Evolutionary conservation across 2,797 vertebrate genomes (phyloP).

Genomic region (Acomys russatus): DNA sequence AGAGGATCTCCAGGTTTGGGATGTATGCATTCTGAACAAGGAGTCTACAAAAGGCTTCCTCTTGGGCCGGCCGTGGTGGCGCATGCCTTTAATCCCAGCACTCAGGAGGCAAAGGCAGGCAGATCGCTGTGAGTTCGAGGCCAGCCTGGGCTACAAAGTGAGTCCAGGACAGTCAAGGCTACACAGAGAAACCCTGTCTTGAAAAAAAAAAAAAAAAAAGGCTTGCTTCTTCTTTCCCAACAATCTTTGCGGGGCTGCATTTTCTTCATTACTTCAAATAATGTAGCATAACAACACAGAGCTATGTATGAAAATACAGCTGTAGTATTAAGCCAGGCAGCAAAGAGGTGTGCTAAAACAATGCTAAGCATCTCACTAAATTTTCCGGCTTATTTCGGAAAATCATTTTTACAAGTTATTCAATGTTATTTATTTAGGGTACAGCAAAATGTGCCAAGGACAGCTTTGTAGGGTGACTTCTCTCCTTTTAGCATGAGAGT

Average conservation of each 20-base stretch:
- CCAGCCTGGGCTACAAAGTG: too few relatives aligned
- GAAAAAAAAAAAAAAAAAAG: too few relatives aligned
- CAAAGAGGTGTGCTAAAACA: background rate
- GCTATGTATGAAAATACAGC: background rate
- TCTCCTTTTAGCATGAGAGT: background rate
- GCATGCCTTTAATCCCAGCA: too few relatives aligned
- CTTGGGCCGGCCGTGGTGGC: background rate
- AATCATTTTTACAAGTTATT: background rate
- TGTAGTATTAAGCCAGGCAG: slow-evolving; percentile 7
- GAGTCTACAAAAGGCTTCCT: background rate
- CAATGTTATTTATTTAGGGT: background rate
- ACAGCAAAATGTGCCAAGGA: background rate
- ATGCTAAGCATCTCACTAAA: background rate
- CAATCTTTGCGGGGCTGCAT: background rate
- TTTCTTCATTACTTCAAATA: slow-evolving; percentile 43
- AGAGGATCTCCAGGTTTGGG: background rate
- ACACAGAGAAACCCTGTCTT: too few relatives aligned
- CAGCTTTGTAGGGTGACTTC: background rate
- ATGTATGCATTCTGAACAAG: background rate
- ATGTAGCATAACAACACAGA: background rate
- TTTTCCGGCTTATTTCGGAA: slow-evolving; percentile 31
- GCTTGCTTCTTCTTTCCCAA: background rate
- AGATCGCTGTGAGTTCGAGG: too few relatives aligned
- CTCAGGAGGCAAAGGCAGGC: too few relatives aligned
- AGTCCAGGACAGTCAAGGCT: too few relatives aligned